Percentiles rank a stretch among this genome's conserved stretches.
phyloP scores from a whole-genome alignment of 1,140 invertebrate genomes.

The Harpegnathos saltator region DNA sequence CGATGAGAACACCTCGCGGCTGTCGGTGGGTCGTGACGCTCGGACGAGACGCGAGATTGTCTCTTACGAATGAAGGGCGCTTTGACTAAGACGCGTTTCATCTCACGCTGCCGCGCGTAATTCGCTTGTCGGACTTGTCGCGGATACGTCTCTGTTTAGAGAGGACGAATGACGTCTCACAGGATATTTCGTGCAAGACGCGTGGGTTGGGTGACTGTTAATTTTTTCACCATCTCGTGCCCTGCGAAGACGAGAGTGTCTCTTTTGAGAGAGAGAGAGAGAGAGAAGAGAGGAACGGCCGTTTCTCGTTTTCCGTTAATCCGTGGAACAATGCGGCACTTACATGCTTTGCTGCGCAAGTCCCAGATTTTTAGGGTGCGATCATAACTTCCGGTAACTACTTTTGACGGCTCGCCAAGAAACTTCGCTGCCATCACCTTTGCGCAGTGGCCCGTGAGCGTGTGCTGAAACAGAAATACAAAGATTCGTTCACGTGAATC shows the following conservation, averaged over 20 bases:
- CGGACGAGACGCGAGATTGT: no score
- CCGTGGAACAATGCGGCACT: constrained; percentile 85
- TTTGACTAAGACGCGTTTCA: no score
- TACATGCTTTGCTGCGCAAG: constrained; percentile 95
- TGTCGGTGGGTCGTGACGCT: background rate
- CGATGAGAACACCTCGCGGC: constrained; percentile 1
- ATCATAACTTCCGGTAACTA: constrained; percentile 97
- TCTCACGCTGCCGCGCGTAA: no score
- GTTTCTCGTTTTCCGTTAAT: constrained; percentile 16
- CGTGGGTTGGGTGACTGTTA: no score
- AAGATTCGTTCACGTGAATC: constrained; percentile 29
- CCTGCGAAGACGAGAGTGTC: no score
- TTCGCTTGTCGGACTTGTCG: no score
- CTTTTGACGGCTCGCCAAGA: constrained; percentile 94
- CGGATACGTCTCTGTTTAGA: no score
- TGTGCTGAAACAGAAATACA: constrained; percentile 92
- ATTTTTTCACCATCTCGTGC: no score
- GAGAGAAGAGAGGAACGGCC: background rate
- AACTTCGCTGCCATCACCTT: constrained; percentile 98
- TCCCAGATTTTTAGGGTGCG: constrained; percentile 99
- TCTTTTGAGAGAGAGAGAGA: no score
- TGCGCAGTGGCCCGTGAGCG: constrained; percentile 97
- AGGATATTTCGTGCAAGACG: no score
- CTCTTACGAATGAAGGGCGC: no score
- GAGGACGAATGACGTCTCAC: no score